These are phyloP conservation scores for Eupithecia vulgata DNA, from an alignment of 2,888 invertebrate species.

Conservation along the genomic window DNA sequence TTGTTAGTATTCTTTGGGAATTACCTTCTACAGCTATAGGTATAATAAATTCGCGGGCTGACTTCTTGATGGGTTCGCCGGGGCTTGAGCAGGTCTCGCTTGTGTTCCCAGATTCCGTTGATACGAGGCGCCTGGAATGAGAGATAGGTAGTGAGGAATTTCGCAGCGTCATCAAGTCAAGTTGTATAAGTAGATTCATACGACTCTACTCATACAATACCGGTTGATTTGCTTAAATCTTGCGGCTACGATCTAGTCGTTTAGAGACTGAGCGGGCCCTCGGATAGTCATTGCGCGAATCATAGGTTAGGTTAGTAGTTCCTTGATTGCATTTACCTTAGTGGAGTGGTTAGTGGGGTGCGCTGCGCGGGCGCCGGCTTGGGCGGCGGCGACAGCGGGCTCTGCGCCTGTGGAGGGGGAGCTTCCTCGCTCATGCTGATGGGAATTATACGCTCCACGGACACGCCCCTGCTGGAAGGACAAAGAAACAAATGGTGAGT, in stretches of 20 bases:
- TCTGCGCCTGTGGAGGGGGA: constrained; percentile 43
- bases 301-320: too few relatives aligned
- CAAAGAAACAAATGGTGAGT: background rate
- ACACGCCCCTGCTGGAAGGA: constrained; percentile 67
- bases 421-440: constrained; percentile 69
- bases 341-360: constrained; percentile 41
- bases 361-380: constrained; percentile 43
- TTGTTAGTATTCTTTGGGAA: background rate
- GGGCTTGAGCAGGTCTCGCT: constrained; percentile 74
- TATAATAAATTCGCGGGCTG: constrained; percentile 95
- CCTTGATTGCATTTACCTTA: constrained; percentile 52
- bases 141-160: background rate
- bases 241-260: background rate
- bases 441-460: constrained; percentile 81
- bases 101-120: constrained; percentile 88
- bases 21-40: constrained; percentile 92
- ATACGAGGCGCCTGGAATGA: constrained; percentile 69
- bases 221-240: too few relatives aligned
- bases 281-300: too few relatives aligned
- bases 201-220: too few relatives aligned
- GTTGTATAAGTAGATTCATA: background rate
- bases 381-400: constrained; percentile 38
- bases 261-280: too few relatives aligned
- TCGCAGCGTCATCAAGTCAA: background rate
- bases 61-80: constrained; percentile 91